Evolutionary conservation across 2,888 invertebrate species (phyloP).

Genomic region (Mimas tiliae): DNA sequence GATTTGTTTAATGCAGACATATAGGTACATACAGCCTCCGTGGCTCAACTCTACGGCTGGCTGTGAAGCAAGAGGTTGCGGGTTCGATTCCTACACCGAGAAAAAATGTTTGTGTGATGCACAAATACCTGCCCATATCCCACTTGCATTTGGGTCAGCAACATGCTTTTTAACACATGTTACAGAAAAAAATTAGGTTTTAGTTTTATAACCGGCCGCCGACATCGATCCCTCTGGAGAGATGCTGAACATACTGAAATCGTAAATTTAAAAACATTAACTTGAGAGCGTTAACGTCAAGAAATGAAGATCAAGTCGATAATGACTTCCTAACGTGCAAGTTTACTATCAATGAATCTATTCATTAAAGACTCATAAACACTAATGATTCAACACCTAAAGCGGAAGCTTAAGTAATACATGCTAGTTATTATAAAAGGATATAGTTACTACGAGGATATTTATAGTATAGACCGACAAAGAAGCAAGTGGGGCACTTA

Average conservation of each 20-base stretch:
- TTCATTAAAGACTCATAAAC: conserved; percentile 13
- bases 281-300: background rate
- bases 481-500: background rate
- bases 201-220: no score
- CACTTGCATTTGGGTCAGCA: no score
- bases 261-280: background rate
- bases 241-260: no score
- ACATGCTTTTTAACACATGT: no score
- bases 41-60: no score
- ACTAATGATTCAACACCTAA: background rate
- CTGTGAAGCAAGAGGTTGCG: no score
- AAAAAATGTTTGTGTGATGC: no score
- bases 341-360: conserved; percentile 2
- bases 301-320: background rate
- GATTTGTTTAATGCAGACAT: conserved; percentile 4
- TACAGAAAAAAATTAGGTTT: no score
- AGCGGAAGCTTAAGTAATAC: background rate
- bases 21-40: no score
- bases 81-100: no score
- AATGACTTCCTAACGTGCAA: conserved; percentile 1
- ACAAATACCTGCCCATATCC: no score
- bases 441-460: background rate
- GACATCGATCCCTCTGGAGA: no score
- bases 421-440: background rate
- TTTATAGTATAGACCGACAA: background rate